Percentiles rank a stretch among this genome's conserved stretches.
Evolutionary conservation across 2,888 invertebrate species (phyloP).

Genomic region (Pasiphila rectangulata): DNA sequence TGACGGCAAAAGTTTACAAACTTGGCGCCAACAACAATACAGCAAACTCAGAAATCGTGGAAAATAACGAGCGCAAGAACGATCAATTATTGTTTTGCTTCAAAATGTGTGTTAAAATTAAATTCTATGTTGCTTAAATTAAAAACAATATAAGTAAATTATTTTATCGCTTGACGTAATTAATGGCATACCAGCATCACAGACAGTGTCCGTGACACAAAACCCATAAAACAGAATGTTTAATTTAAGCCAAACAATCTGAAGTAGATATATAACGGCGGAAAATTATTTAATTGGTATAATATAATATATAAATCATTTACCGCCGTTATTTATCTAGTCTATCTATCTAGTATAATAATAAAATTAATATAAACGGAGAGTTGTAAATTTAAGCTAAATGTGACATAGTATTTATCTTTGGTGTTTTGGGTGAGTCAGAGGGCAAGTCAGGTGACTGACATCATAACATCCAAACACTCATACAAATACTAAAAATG

Average conservation of each 20-base stretch:
- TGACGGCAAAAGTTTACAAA: too few species aligned
- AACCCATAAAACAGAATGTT: slow-evolving; percentile 5
- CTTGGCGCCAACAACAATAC: slow-evolving; percentile 6
- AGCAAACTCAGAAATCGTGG: neutral
- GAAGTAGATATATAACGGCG: slow-evolving; percentile 6
- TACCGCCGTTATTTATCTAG: too few species aligned
- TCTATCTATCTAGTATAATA: too few species aligned
- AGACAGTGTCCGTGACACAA: slow-evolving; percentile 8
- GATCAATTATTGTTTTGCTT: slow-evolving; percentile 17
- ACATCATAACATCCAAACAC: too few species aligned
- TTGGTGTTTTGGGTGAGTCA: slow-evolving; percentile 7
- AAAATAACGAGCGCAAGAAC: slow-evolving; percentile 14
- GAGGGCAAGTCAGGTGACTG: slow-evolving; percentile 9
- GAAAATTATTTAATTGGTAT: neutral
- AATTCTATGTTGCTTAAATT: slow-evolving; percentile 14
- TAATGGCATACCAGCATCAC: neutral
- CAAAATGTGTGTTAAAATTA: slow-evolving; percentile 18
- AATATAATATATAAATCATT: too few species aligned
- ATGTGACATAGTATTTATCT: slow-evolving; percentile 2
- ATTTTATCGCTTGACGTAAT: slow-evolving; percentile 23
- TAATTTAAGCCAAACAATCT: slow-evolving; percentile 16
- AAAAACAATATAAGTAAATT: slow-evolving; percentile 11
- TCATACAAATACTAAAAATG: too few species aligned
- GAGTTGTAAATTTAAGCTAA: slow-evolving; percentile 7
- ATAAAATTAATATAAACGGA: slow-evolving; percentile 16